Evolutionary conservation across 2,113 vertebrate genomes (phyloP).

Genomic region (Tachysurus vachellii): DNA sequence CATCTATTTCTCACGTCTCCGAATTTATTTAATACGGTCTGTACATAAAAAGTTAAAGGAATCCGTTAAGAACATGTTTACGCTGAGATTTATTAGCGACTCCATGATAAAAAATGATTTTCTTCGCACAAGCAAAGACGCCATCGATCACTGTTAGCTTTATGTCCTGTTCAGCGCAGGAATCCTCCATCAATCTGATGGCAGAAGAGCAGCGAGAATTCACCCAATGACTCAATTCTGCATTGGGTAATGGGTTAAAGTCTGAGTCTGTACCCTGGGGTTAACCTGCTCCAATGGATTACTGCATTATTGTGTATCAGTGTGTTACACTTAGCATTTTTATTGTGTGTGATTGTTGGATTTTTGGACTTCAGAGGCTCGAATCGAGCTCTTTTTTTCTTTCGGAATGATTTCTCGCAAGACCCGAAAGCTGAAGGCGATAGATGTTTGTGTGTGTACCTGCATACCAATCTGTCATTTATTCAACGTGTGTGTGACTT

Average conservation of each 20-base stretch:
- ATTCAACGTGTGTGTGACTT: not conserved
- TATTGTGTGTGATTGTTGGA: not conserved
- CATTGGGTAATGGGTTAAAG: not conserved
- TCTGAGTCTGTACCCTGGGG: not conserved
- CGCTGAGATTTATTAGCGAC: not conserved
- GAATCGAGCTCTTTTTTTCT: not conserved
- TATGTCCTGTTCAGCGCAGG: not conserved
- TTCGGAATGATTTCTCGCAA: not conserved
- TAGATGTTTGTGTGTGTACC: not conserved
- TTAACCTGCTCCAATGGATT: not conserved
- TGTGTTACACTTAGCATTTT: not conserved
- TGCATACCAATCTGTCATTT: not conserved
- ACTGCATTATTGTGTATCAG: not conserved
- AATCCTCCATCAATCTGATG: slow-evolving; percentile 13
- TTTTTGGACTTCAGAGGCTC: not conserved
- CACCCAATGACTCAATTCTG: not conserved
- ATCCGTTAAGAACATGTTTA: not conserved
- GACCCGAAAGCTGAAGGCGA: not conserved
- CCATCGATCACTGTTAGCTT: not conserved
- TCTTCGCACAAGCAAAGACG: not conserved
- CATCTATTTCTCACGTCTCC: too few species aligned
- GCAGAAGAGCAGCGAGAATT: not conserved
- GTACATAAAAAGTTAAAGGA: not conserved
- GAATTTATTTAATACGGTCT: too few species aligned
- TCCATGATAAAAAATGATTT: not conserved